Evolutionary conservation across 2,797 vertebrate genomes (phyloP).

Genomic region (Peromyscus melanophrys): DNA sequence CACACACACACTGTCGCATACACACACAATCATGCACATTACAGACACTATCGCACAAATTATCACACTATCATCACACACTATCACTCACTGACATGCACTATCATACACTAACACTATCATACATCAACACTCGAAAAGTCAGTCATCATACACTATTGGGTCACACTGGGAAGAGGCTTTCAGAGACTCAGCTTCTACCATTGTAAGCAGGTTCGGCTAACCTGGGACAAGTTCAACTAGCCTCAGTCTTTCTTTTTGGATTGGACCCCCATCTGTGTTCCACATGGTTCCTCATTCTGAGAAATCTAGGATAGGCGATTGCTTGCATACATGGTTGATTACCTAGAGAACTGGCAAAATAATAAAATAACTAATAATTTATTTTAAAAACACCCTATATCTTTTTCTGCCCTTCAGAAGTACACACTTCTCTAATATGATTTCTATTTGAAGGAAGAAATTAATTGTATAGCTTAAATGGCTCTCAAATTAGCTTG

Average conservation of each 20-base stretch:
- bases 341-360: neutral
- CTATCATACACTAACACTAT: neutral
- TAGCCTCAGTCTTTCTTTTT: neutral
- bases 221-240: neutral
- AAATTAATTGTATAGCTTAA: neutral
- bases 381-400: too few relatives aligned
- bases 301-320: neutral
- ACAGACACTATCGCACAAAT: neutral
- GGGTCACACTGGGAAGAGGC: neutral
- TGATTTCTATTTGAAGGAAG: neutral
- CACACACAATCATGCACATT: neutral
- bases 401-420: neutral
- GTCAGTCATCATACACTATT: neutral
- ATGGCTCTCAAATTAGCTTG: neutral
- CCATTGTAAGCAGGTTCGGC: neutral
- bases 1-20: neutral
- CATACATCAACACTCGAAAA: neutral
- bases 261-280: neutral
- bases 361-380: neutral
- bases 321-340: neutral
- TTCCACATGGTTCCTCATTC: neutral
- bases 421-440: neutral
- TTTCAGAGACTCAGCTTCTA: neutral
- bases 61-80: neutral
- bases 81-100: neutral